These are phyloP conservation scores for Pollicipes pollicipes DNA, from an alignment of 1,140 invertebrate genomes.

Conservation along the genomic window DNA sequence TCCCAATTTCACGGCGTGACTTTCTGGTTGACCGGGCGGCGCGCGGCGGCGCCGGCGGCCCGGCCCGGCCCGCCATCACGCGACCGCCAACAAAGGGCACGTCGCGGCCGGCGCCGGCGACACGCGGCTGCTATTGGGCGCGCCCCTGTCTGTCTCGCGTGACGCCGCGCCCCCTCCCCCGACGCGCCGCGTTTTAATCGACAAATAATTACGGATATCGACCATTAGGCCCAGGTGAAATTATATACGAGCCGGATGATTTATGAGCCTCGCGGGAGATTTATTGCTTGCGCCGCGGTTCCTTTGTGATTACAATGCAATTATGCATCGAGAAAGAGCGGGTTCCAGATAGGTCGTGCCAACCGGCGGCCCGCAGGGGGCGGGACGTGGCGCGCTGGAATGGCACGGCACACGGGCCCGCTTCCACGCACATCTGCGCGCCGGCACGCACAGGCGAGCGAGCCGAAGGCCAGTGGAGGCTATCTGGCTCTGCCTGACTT, in stretches of 20 bases:
- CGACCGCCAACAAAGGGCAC: not conserved
- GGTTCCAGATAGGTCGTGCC: not conserved
- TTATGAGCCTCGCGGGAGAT: not conserved
- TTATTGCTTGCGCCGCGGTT: not conserved
- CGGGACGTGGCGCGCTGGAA: too few relatives aligned
- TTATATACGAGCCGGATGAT: not conserved
- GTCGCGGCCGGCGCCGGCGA: too few relatives aligned
- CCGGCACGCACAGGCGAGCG: too few relatives aligned
- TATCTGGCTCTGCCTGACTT: too few relatives aligned
- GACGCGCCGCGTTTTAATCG: not conserved
- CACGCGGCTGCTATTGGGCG: too few relatives aligned
- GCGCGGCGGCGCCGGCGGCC: too few relatives aligned
- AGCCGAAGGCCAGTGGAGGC: too few relatives aligned
- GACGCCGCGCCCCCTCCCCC: not conserved
- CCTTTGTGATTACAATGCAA: constrained; percentile 2
- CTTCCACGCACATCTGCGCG: too few relatives aligned
- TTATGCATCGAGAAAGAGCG: not conserved
- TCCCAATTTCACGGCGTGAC: too few relatives aligned
- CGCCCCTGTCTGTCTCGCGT: not conserved
- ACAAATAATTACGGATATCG: constrained; percentile 1
- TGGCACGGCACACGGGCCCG: too few relatives aligned
- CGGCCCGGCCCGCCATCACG: not conserved
- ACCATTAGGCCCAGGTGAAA: not conserved
- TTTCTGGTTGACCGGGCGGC: too few relatives aligned
- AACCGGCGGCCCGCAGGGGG: too few relatives aligned